phyloP scores from a whole-genome alignment of 2,797 vertebrate species.

The Siniperca obscura region DNA sequence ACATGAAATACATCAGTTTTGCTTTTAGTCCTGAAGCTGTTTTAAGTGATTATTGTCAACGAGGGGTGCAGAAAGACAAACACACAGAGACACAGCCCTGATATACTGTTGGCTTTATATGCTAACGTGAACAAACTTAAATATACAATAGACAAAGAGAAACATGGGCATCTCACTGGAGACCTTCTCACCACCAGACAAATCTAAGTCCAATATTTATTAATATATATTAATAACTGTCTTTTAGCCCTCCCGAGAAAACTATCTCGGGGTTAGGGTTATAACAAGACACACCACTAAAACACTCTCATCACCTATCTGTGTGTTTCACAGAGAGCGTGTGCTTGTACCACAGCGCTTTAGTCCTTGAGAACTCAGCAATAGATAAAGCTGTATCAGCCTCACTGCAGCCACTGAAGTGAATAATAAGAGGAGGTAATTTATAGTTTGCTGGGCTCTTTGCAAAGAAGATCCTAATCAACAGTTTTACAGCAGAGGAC shows the following conservation, averaged over 20 bases:
- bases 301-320: constrained; percentile 37
- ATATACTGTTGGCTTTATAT: too few species aligned
- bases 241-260: neutral
- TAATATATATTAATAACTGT: too few species aligned
- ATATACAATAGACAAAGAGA: neutral
- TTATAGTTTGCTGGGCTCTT: constrained; percentile 64
- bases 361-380: constrained; percentile 70
- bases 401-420: constrained; percentile 59
- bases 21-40: too few species aligned
- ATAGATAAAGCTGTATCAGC: constrained; percentile 77
- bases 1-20: too few species aligned
- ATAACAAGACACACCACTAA: constrained; percentile 29
- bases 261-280: neutral
- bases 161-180: neutral
- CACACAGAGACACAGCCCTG: too few species aligned
- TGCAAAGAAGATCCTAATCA: constrained; percentile 66
- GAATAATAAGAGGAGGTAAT: constrained; percentile 73
- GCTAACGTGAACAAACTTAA: too few species aligned
- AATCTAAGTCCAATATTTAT: neutral
- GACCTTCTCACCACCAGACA: neutral
- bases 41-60: too few species aligned
- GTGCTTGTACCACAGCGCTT: constrained; percentile 39
- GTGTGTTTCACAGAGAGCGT: constrained; percentile 13
- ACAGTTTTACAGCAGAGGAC: constrained; percentile 57
- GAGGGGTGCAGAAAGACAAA: too few species aligned